Percentiles rank a stretch among this genome's conserved stretches.
phyloP scores from a whole-genome alignment of 1,140 invertebrate genomes.

The Euura saliciscinereae region DNA sequence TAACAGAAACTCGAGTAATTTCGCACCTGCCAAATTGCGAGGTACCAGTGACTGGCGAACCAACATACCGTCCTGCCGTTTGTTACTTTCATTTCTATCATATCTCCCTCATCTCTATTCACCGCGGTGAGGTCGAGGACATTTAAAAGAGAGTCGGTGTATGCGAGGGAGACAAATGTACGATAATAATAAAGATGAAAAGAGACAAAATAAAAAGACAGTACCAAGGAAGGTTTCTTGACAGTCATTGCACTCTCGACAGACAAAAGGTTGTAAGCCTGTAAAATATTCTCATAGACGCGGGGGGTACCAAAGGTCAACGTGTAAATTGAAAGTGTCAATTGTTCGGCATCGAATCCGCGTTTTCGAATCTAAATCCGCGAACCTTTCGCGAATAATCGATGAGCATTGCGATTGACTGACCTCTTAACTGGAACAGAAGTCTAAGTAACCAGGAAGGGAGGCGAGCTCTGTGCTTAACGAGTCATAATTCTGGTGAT shows the following conservation, averaged over 20 bases:
- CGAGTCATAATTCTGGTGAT: slow-evolving; percentile 7
- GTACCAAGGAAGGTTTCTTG: not conserved
- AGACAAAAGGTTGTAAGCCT: not conserved
- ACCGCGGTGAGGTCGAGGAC: not conserved
- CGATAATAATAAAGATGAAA: not conserved
- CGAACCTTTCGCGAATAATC: too few relatives aligned
- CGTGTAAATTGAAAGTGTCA: not conserved
- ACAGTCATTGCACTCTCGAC: not conserved
- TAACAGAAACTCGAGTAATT: not conserved
- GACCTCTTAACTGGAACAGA: too few relatives aligned
- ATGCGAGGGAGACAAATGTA: not conserved
- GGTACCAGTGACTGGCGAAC: not conserved
- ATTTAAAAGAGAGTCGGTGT: not conserved
- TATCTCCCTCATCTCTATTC: not conserved
- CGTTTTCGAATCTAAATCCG: not conserved
- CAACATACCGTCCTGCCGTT: not conserved
- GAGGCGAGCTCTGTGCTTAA: not conserved
- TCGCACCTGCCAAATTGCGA: slow-evolving; percentile 6
- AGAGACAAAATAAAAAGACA: not conserved
- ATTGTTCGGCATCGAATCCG: not conserved
- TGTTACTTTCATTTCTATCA: not conserved
- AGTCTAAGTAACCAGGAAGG: too few relatives aligned
- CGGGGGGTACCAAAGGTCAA: not conserved
- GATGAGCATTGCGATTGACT: too few relatives aligned
- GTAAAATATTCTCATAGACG: not conserved